These are phyloP conservation scores for Scelioninae gen. 2 DNA, from an alignment of 2,888 invertebrate genomes.

Conservation along the genomic window DNA sequence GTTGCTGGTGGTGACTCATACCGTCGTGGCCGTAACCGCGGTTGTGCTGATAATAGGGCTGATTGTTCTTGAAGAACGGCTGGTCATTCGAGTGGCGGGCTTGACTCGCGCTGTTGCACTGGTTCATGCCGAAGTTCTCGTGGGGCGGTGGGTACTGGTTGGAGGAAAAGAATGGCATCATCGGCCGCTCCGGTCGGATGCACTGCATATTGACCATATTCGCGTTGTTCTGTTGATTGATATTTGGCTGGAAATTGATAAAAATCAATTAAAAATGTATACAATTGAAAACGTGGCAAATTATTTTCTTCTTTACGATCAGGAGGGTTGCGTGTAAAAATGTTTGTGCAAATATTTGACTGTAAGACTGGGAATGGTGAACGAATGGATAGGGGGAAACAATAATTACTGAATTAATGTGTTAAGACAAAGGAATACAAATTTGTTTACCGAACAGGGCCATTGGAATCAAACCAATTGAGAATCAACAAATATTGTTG, in stretches of 20 bases:
- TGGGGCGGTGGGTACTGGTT: constrained; percentile 71
- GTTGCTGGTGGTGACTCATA: constrained; percentile 39
- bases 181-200: constrained; percentile 72
- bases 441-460: no score
- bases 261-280: constrained; percentile 3
- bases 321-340: no score
- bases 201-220: constrained; percentile 73
- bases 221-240: constrained; percentile 68
- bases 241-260: constrained; percentile 59
- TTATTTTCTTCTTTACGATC: background rate
- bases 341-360: no score
- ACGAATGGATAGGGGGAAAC: no score
- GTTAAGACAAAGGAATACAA: no score
- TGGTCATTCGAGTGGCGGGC: constrained; percentile 71
- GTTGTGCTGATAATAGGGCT: constrained; percentile 68
- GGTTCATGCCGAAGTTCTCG: constrained; percentile 63
- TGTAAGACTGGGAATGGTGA: no score
- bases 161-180: constrained; percentile 69
- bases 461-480: no score
- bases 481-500: no score
- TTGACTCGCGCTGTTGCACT: constrained; percentile 66
- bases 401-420: no score
- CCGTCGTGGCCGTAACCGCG: constrained; percentile 68
- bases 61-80: constrained; percentile 73
- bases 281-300: background rate